Base-by-base conservation (phyloP, 2,113 vertebrate genomes). In the Tympanuchus pallidicinctus region DNA sequence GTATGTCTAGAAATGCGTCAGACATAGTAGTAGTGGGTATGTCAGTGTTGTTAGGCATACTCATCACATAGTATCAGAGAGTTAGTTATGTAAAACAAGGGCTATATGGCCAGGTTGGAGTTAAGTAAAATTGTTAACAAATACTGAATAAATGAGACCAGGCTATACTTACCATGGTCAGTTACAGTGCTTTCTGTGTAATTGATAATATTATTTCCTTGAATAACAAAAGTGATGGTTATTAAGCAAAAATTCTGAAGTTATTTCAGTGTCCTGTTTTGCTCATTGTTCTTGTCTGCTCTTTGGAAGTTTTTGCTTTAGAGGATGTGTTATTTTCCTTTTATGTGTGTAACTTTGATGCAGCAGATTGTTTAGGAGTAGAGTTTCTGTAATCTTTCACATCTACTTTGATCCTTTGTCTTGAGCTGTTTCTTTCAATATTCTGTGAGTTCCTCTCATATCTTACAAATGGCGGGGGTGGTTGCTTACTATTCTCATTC, bases 371-470 rank as follows among this genome's bases (percentile, higher is more conserved):
- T 77, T 96, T 84, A 73, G 71, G 95, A 92, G 47, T 32, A 91
- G 75, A 74, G 40, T 61, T 88, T 93, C 78, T 88, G 36, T 93
- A 21, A 0, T 75, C 25, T 97, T 92, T 82, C 82, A 32, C 64
- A 71, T 90, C 95, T 94, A 30, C 92, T 97, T 95, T 91, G 69
- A 92, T 95, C 42, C 89, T 6, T 14, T 32, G 2, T 88, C 94
- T 96, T 97, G 78, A 91, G 30, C 94, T 92, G 34, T 93, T 86
- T 89, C 34, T 96, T 91, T 80, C 91, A 86, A 94, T 94, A 10
- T 88, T 90, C 81, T 95, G 38, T 54, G 81, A 82, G 40, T 94
- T 96, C 78, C 83, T 92, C 76, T 97, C 32, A 34, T 95, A 4
- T 69, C 59, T 83, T 91, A 81, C 48, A 94, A 94, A 60, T 42